A percentile compares a stretch with the other conserved stretches of the same genome.
Conservation (phyloP, 2,888 invertebrate species). For the Elysia crispata region DNA sequence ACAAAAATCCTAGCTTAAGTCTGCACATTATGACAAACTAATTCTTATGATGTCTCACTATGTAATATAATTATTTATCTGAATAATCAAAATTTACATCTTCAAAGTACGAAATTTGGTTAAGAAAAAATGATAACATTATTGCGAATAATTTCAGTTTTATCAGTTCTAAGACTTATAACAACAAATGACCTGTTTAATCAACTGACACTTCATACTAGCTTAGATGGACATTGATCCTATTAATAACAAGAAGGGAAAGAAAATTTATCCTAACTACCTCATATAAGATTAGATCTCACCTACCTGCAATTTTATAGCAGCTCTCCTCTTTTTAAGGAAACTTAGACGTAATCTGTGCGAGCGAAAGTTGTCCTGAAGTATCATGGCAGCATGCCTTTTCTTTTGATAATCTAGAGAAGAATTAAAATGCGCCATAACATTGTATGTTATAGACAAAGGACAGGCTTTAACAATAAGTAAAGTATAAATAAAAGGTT, state of each 20-base stretch:
- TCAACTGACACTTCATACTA: too few species aligned
- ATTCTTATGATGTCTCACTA: too few species aligned
- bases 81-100: neutral
- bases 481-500: too few species aligned
- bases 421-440: neutral
- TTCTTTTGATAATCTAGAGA: conserved; percentile 61
- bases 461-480: too few species aligned
- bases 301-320: conserved; percentile 67
- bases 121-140: neutral
- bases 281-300: too few species aligned
- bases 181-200: too few species aligned
- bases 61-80: too few species aligned
- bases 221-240: too few species aligned
- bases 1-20: too few species aligned
- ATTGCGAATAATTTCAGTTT: neutral
- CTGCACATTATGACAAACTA: too few species aligned
- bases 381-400: conserved; percentile 64
- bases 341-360: conserved; percentile 64
- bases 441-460: neutral
- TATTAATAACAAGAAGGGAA: too few species aligned
- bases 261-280: too few species aligned
- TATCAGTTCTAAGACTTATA: neutral
- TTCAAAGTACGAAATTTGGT: neutral
- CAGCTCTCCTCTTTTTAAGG: conserved; percentile 65
- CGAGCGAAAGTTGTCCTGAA: conserved; percentile 67